These are phyloP conservation scores for Gymnobelideus leadbeateri DNA, from an alignment of 2,113 vertebrate species.

Conservation along the genomic window DNA sequence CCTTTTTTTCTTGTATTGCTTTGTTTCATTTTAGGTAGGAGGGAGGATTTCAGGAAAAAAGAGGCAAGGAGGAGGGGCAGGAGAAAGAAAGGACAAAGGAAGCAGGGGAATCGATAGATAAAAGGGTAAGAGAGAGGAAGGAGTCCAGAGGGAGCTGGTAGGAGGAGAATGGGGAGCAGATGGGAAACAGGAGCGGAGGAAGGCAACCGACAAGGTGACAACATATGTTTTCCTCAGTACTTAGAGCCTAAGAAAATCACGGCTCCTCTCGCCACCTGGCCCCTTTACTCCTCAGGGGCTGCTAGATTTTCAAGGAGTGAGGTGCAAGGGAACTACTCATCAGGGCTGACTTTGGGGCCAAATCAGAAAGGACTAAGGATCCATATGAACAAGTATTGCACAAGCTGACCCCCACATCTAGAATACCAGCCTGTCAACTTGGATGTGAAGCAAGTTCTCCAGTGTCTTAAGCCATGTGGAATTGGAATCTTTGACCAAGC, in stretches of 20 bases:
- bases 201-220: background rate
- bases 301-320: background rate
- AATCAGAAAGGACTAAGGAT: background rate
- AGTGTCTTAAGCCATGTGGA: background rate
- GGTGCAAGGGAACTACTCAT: background rate
- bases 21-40: background rate
- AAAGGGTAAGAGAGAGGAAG: background rate
- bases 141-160: background rate
- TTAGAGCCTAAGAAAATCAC: background rate
- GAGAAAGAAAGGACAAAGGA: background rate
- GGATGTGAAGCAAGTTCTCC: background rate
- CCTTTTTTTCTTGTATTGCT: background rate
- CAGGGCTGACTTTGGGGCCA: background rate
- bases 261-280: background rate
- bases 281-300: background rate
- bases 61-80: background rate
- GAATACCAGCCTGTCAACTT: background rate
- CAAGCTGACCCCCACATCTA: background rate
- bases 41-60: background rate
- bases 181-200: conserved; percentile 7
- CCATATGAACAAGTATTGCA: background rate
- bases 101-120: background rate
- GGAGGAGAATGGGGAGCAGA: background rate
- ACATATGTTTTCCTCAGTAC: background rate
- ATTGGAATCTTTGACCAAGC: background rate